Evolutionary conservation across 2,888 invertebrate species (phyloP), one percentile per base, ranked within the genome.

Genomic region (Nowickia ferox): DNA sequence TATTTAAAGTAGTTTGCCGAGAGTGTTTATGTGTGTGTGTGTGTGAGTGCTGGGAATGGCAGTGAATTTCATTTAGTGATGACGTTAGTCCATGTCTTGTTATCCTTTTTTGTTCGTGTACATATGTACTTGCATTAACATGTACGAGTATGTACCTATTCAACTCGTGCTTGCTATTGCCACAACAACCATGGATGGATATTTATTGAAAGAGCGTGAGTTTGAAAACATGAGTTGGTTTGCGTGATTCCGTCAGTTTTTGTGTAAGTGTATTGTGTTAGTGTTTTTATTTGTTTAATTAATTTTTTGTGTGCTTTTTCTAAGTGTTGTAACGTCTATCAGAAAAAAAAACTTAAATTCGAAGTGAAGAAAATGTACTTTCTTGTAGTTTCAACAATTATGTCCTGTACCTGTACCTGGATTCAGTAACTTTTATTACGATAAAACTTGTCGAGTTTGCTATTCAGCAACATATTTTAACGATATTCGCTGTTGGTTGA

Each of bases 1-100:
- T 42, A 30, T 11, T 48, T 30, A 15, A 17, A 61, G 5, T 30
- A 40, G 51, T 80, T 55, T 44, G 30, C 6, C 30, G 30, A 30
- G 30, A 40, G 42, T 46, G 11, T 22, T 15, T 30, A 1, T 61
- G 42, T 40, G 53, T 15, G 51, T 77, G 13, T 44, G 44, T 69
- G 44, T 61, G 48, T 15, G 2, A 30, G 59, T 42, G 55, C 53
- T 57, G 22, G 8, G 42, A 53, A 51, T 85, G 75, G 57, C 76
- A 86, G 75, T 79, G 79, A 76, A 79, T 80, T 59, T 65, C 72
- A 75, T 83, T 79, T 83, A 86, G 79, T 72, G 79, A 86, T 86
- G 86, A 86, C 86, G 86, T 86, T 86, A 86, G 83, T 86, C 53
- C 75, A 44, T 68, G 72, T 68, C 68, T 76, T 79, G 77, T 76